phyloP scores from a whole-genome alignment of 2,797 vertebrate species.

The Tarsius wallacei region DNA sequence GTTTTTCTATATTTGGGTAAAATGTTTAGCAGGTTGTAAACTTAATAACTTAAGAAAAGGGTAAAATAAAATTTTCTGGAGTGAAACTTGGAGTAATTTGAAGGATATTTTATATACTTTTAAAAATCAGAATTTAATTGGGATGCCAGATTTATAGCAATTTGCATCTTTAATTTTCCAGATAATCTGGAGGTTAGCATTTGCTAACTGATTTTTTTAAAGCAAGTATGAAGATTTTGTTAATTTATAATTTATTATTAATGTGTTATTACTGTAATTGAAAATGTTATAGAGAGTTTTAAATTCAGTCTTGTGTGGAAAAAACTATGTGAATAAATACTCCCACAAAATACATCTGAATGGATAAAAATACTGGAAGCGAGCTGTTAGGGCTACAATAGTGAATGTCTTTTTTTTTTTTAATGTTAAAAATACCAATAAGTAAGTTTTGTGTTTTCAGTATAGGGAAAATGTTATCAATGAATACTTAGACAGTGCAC shows the following conservation, averaged over 20 bases:
- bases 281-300: slow-evolving; percentile 82
- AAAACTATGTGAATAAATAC: slow-evolving; percentile 87
- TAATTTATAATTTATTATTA: slow-evolving; percentile 91
- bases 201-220: slow-evolving; percentile 86
- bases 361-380: slow-evolving; percentile 87
- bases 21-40: slow-evolving; percentile 77
- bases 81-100: slow-evolving; percentile 82
- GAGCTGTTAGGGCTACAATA: slow-evolving; percentile 81
- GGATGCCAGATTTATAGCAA: slow-evolving; percentile 86
- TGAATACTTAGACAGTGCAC: slow-evolving; percentile 79
- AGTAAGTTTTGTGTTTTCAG: slow-evolving; percentile 80
- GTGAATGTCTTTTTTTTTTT: slow-evolving; percentile 72
- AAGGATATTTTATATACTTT: slow-evolving; percentile 80
- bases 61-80: slow-evolving; percentile 81
- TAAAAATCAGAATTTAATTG: slow-evolving; percentile 85
- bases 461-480: slow-evolving; percentile 78
- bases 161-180: slow-evolving; percentile 87
- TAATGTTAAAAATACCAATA: slow-evolving; percentile 30
- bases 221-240: slow-evolving; percentile 86
- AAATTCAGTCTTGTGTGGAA: slow-evolving; percentile 83
- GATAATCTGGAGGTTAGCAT: slow-evolving; percentile 85
- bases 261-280: slow-evolving; percentile 86
- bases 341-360: slow-evolving; percentile 82
- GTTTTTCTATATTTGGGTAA: slow-evolving; percentile 87
- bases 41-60: slow-evolving; percentile 84